Evolutionary conservation across 2,797 vertebrate genomes (phyloP), one percentile per base, ranked within the genome.

Genomic region (Chaenodraco wilsoni): DNA sequence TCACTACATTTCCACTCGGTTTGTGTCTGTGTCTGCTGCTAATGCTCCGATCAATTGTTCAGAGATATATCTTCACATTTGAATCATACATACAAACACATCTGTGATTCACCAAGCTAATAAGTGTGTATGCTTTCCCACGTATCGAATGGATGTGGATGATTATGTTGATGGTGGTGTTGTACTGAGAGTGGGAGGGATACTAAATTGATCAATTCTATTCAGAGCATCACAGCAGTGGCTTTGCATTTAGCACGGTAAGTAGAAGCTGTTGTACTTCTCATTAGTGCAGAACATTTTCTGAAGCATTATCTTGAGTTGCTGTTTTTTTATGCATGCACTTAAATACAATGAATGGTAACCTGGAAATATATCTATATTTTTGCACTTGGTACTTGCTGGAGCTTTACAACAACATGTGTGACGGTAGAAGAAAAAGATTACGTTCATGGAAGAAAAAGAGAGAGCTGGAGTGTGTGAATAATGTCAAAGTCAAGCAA

Each of bases 1-100:
- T 89, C 80, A 78, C 65, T 74, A 65, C 57, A 78, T 80, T 78
- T 84, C 73, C 74, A 49, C 78, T 79, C 76, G 21, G 72, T 67
- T 82, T 74, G 66, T 74, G 72, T 71, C 71, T 84, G n/a, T n/a
- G n/a, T n/a, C 71, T 56, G 79, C 73, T 74, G 69, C 74, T 73
- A 76, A 77, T 69, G 72, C 63, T 57, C 57, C 70, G 49, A 72
- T 78, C 61, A 73, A 68, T 46, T 59, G 77, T 68, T 80, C 66
- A 84, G 40, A 86, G 81, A 74, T 67, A 65, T 33, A 72, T 49
- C 64, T 63, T 51, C 52, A 74, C 70, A 77, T 84, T 72, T 77
- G 82, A 77, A 80, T 89, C 70, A 84, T 37, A 61, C 60, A 48
- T 61, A 65, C 66, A 76, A 66, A 78, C 69, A 72, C 55, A 74